Evolutionary conservation across 2,797 vertebrate genomes (phyloP).

Genomic region (Bradypodion pumilum): DNA sequence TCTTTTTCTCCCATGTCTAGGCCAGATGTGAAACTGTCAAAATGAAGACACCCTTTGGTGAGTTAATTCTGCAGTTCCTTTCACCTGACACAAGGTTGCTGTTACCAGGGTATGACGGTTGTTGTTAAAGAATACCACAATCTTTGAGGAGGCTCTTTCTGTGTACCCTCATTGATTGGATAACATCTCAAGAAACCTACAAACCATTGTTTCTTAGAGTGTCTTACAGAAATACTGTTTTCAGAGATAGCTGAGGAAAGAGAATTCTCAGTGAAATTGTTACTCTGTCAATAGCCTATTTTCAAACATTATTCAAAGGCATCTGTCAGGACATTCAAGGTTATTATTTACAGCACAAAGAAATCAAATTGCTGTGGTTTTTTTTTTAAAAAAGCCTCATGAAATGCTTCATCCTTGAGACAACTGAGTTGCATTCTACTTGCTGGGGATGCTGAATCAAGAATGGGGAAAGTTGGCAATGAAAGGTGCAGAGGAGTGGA

Average conservation of each 20-base stretch:
- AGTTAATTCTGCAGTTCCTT: no score
- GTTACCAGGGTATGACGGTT: no score
- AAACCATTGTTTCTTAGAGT: neutral
- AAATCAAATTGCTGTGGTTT: neutral
- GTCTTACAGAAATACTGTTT: neutral
- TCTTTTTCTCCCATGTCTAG: no score
- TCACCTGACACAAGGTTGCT: no score
- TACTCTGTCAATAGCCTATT: neutral
- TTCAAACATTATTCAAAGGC: neutral
- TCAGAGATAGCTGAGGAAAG: neutral
- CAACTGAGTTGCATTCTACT: neutral
- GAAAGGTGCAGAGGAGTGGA: neutral
- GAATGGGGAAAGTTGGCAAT: conserved; percentile 2
- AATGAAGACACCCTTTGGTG: no score
- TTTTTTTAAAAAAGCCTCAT: neutral
- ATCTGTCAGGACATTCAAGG: conserved; percentile 22
- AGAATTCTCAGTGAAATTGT: neutral
- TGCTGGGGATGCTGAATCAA: conserved; percentile 18
- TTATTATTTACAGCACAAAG: neutral
- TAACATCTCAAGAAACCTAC: no score
- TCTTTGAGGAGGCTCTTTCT: no score
- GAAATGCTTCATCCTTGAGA: neutral
- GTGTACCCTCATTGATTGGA: no score
- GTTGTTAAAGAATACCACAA: no score
- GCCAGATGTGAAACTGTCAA: no score